Conservation (phyloP, 1,140 invertebrate species). For the Meloidogyne exigua region DNA sequence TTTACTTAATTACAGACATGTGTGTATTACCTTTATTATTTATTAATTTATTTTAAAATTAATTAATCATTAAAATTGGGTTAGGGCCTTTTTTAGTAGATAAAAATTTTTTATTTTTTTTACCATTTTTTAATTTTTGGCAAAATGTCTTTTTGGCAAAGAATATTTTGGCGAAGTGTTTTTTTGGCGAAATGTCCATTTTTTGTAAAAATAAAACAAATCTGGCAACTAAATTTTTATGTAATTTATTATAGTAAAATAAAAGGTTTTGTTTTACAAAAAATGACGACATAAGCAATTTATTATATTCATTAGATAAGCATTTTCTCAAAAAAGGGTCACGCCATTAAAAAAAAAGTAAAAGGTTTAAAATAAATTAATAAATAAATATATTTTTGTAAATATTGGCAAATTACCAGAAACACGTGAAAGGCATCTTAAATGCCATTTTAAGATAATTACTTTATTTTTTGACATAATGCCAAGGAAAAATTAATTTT, state of each 20-base stretch:
- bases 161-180: background rate
- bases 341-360: background rate
- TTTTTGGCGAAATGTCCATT: background rate
- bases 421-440: background rate
- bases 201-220: constrained; percentile 1
- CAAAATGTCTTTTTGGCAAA: background rate
- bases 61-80: too few species aligned
- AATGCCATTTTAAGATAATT: background rate
- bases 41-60: too few species aligned
- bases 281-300: constrained; percentile 2
- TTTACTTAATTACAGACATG: too few species aligned
- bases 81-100: too few species aligned
- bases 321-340: background rate
- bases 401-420: background rate
- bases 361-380: background rate
- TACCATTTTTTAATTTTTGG: too few species aligned
- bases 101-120: too few species aligned
- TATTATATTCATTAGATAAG: background rate
- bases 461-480: background rate
- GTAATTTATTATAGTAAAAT: background rate
- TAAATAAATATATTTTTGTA: background rate
- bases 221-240: background rate
- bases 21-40: too few species aligned
- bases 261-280: background rate
- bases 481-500: background rate